A percentile compares a stretch with the other conserved stretches of the same genome.
These are phyloP conservation scores for Zaprionus tsacasi DNA, from an alignment of 1,140 invertebrate species.

Conservation along the genomic window DNA sequence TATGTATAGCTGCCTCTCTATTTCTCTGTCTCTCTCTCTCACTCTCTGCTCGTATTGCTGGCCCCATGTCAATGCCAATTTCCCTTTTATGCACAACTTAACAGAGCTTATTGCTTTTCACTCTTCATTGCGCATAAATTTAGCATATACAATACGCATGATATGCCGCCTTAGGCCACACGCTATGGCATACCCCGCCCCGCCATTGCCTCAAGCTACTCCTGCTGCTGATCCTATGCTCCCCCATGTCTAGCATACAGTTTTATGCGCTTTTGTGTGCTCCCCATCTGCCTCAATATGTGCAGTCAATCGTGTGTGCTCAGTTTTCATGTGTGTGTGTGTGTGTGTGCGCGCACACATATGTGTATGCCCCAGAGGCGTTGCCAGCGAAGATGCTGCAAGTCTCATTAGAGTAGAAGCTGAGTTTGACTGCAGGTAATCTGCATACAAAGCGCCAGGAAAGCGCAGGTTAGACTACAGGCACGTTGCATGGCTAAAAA, in stretches of 20 bases:
- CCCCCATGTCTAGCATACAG: background rate
- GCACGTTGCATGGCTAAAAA: constrained; percentile 39
- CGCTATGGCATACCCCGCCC: background rate
- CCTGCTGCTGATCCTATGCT: background rate
- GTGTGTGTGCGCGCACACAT: constrained; percentile 1
- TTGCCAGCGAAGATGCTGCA: constrained; percentile 26
- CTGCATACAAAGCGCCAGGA: constrained; percentile 67
- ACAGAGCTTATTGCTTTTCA: constrained; percentile 79
- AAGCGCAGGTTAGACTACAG: constrained; percentile 14
- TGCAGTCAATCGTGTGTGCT: constrained; percentile 49
- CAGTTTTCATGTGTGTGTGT: background rate
- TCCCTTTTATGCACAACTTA: constrained; percentile 79
- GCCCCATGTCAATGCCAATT: constrained; percentile 72
- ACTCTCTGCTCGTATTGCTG: background rate
- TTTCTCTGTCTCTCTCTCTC: background rate
- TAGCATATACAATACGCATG: constrained; percentile 65
- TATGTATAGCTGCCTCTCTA: constrained; percentile 33
- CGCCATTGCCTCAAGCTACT: background rate
- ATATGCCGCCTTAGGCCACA: constrained; percentile 38
- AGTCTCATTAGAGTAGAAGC: constrained; percentile 65
- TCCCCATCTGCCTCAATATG: constrained; percentile 29
- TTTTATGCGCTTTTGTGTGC: constrained; percentile 56
- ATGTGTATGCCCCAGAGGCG: constrained; percentile 7
- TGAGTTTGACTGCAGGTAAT: constrained; percentile 57
- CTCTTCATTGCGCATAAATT: constrained; percentile 79